Evolutionary conservation across 2,797 vertebrate genomes (phyloP).

Genomic region (Zenarchopterus dispar): DNA sequence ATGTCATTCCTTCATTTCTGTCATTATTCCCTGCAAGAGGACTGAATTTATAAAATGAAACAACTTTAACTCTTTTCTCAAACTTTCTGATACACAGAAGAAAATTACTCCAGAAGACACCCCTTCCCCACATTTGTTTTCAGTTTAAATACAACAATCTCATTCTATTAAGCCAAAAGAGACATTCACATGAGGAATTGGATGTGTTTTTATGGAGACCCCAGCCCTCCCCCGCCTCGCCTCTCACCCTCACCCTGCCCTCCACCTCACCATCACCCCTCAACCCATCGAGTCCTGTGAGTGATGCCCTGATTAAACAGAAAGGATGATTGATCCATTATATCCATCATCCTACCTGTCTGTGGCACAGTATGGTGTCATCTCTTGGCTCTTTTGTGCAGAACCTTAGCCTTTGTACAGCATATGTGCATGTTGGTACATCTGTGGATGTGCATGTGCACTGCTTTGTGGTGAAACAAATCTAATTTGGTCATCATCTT

Average conservation of each 20-base stretch:
- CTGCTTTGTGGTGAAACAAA: conserved; percentile 46
- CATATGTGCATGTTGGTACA: conserved; percentile 42
- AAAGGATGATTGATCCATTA: conserved; percentile 78
- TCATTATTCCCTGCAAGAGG: too few species aligned
- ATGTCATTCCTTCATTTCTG: too few species aligned
- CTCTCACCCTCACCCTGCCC: not conserved
- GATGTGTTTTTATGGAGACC: conserved; percentile 41
- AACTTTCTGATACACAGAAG: too few species aligned
- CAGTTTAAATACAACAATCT: conserved; percentile 24
- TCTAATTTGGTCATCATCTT: conserved; percentile 57
- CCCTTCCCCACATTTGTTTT: too few species aligned
- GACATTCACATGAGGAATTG: conserved; percentile 44
- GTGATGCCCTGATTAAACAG: conserved; percentile 74
- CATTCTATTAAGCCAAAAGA: conserved; percentile 33
- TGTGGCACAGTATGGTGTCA: conserved; percentile 65
- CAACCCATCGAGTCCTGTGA: conserved; percentile 51
- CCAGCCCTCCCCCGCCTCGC: not conserved
- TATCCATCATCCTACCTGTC: conserved; percentile 81
- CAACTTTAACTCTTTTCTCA: too few species aligned
- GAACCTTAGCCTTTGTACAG: conserved; percentile 44
- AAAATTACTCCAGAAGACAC: not conserved
- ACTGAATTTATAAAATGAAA: too few species aligned
- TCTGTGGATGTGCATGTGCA: conserved; percentile 20
- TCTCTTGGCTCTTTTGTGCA: conserved; percentile 53
- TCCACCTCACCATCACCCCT: conserved; percentile 22